Base-by-base conservation (phyloP, 2,797 vertebrate species). In the Cryptoprocta ferox region DNA sequence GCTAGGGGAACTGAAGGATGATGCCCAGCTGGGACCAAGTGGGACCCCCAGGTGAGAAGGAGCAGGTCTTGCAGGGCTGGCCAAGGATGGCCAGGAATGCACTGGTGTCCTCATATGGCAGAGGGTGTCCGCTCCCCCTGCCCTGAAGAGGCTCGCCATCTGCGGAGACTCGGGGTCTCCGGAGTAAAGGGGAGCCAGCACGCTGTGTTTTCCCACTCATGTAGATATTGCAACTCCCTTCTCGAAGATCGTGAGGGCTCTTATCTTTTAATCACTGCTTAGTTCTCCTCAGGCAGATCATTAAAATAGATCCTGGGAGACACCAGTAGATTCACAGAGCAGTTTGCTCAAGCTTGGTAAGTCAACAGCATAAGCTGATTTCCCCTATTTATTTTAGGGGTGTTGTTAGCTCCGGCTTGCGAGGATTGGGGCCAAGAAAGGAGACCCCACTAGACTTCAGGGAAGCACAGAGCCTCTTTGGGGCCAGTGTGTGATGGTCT, bases 271-370 rank as follows among this genome's bases (percentile, higher is more conserved):
- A 96, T 98, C 96, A 95, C 97, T 78, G 37, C 96, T 97, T 94
- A 87, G 97, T 93, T 97, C 84, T 97, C 87, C 91, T 96, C 1
- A 0, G 91, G 94, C 97, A 84, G 93, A 96, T 98, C 98, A 98
- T 98, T 98, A 97, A 98, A 98, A 97, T 56, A 96, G 97, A 98
- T 98, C 96, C 97, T 95, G 93, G 94, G 94, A 97, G 98, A 93
- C 94, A 83, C 97, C 97, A 88, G 97, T 97, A 95, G 97, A 89
- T 97, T 98, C 89, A 82, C 97, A 94, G 94, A 97, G 98, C 98
- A 98, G 97, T 97, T 98, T 89, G 37, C 93, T 93, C 66, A 68
- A 53, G 89, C 65, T 86, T 56, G 70, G 76, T 94, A 70, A 94
- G 59, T 91, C 96, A 94, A 96, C 93, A 71, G 89, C 37, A 2